These are phyloP conservation scores for Rana temporaria DNA, from an alignment of 2,113 vertebrate genomes.

Conservation along the genomic window DNA sequence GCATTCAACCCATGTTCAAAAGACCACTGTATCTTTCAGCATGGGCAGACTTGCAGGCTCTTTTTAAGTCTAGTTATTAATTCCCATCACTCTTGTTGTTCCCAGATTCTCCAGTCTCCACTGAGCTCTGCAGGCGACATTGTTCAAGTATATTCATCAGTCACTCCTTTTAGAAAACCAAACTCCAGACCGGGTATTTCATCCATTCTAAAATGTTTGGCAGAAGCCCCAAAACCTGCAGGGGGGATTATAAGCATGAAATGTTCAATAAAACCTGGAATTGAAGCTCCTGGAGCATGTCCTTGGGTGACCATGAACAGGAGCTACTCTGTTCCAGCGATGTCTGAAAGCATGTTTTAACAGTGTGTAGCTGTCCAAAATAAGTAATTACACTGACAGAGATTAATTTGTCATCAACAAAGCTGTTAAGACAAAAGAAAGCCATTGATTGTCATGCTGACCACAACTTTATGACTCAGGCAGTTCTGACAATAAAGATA, in stretches of 20 bases:
- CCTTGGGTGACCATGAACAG: slow-evolving; percentile 23
- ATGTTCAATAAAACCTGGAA: slow-evolving; percentile 39
- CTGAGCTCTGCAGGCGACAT: slow-evolving; percentile 11
- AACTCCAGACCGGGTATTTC: slow-evolving; percentile 23
- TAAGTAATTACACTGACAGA: slow-evolving; percentile 14
- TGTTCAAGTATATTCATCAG: slow-evolving; percentile 39
- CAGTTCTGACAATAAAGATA: neutral
- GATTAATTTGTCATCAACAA: slow-evolving; percentile 27
- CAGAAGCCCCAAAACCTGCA: slow-evolving; percentile 45
- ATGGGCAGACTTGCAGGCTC: neutral
- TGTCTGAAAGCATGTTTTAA: slow-evolving; percentile 30
- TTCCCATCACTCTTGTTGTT: slow-evolving; percentile 28
- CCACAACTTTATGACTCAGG: slow-evolving; percentile 13
- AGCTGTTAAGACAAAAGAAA: slow-evolving; percentile 13
- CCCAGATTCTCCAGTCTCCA: slow-evolving; percentile 15
- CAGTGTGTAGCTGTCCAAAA: slow-evolving; percentile 24
- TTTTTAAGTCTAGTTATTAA: slow-evolving; percentile 9
- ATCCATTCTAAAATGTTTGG: slow-evolving; percentile 37
- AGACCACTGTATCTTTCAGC: slow-evolving; percentile 23
- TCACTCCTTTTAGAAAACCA: slow-evolving; percentile 5
- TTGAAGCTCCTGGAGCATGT: slow-evolving; percentile 34
- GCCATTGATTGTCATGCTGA: slow-evolving; percentile 23
- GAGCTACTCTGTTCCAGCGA: slow-evolving; percentile 9
- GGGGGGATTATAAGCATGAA: slow-evolving; percentile 38
- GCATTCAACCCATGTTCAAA: slow-evolving; percentile 15